Conservation (phyloP, 2,797 vertebrate species). For the Tapirus indicus region DNA sequence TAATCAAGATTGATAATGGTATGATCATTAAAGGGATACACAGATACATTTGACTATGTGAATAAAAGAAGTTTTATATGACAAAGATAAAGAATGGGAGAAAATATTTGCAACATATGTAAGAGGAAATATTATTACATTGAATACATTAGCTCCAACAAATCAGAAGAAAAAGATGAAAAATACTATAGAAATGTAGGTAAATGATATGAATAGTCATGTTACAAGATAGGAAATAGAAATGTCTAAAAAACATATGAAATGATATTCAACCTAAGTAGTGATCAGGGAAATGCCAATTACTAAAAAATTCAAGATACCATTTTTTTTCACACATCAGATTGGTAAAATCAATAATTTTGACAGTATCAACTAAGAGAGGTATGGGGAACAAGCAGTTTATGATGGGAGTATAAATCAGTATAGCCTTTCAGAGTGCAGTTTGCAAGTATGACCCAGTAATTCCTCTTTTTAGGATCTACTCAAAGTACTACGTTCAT, state of each 20-base stretch:
- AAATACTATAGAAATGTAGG: neutral
- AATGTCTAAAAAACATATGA: neutral
- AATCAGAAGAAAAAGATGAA: slow-evolving; percentile 22
- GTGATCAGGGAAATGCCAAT: neutral
- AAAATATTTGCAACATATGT: neutral
- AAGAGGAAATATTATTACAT: neutral
- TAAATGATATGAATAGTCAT: neutral
- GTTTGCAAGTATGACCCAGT: neutral
- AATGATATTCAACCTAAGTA: neutral
- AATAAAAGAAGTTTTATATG: neutral
- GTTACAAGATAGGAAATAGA: neutral
- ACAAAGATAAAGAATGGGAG: neutral
- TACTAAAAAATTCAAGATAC: neutral
- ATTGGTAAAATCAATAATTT: neutral
- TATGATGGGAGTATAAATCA: neutral
- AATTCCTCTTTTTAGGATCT: neutral
- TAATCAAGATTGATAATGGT: neutral
- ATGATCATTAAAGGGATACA: neutral
- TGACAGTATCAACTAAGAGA: neutral
- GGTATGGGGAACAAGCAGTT: neutral
- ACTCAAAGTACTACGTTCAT: neutral
- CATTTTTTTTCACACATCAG: neutral
- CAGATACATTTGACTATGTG: neutral
- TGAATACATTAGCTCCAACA: neutral
- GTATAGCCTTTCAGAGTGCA: neutral